Base-by-base conservation (phyloP, 2,888 invertebrate genomes). In the Deroplatys truncata region DNA sequence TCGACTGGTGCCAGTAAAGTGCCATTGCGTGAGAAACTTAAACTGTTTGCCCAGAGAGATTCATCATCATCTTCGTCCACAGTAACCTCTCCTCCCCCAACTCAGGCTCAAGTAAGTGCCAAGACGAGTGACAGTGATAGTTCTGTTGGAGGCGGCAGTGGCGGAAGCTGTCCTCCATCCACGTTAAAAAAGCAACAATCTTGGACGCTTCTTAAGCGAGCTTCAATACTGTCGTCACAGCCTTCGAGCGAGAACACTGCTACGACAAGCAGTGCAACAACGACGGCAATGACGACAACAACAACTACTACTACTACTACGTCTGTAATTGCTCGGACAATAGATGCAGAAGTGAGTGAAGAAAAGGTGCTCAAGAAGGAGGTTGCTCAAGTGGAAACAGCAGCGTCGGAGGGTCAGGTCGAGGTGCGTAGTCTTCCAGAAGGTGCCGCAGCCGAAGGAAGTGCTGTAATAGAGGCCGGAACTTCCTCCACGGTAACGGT, bases 121-220 rank as follows among this genome's bases (percentile, higher is more conserved):
- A 85, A 89, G 28, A 72, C 56, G 4, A 72, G 84, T 88, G 56
- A 85, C 28, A 82, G 31, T 85, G 89, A 89, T 20, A 85, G 29
- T 89, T n/a, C 25, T 0, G 28, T 72, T 25, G 56, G 56, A 72
- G 56, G 56, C 9, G 56, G 56, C 20, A 72, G 56, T 72, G 56
- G 56, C 20, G 56, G 56, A 28, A 56, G 82, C 25, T n/a, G 35
- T 84, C 25, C 28, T 35, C 28, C 56, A 84, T 91, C 43, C 91
- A 93, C 43, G 91, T 92, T 90, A 93, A 94, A 93, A 93, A 93
- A 91, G 92, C 91, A 89, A 93, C 93, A 88, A 90, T 94, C 96
- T 2, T 97, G 97, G 97, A 95, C 95, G 25, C 97, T 97, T 94
- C 94, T 97, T 84, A 97, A 97, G 93, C 96, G 97, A 92, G 97